Base-by-base conservation (phyloP, 1,140 invertebrate genomes). In the Danaus plexippus region DNA sequence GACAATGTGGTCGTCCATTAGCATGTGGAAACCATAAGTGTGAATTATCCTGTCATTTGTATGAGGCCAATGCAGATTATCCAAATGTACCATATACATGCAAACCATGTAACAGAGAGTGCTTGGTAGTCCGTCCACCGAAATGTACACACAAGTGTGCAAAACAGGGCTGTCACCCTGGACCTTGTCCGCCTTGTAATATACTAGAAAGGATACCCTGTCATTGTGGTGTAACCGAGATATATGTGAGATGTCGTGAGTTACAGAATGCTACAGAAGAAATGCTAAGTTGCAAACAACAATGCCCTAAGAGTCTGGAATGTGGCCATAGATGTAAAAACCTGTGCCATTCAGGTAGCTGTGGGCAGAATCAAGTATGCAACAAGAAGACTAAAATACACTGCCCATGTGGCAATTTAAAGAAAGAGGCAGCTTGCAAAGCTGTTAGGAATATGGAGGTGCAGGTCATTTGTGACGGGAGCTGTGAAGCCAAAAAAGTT, bases 21-120 rank as follows among this genome's bases (percentile, higher is more conserved):
- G 46, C 76, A 0, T 98, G 96, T 78, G 90, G 90, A 1, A 97
- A 97, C 86, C 96, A 98, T 71, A 88, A 68, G 1, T 98, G 96
- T 77, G 69, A 86, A 13, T 71, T 91, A 42, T 73, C 89, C 9
- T 98, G 96, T 79, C 96, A 98, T 74, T 69, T 82, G 11, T 90
- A 92, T 3, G 79, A 87, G 57, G 57, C 73, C 13, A 71, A 88
- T 48, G 59, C 73, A 10, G 65, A 85, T 43, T 80, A 87, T 54
- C 83, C 79, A 65, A 80, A 85, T 52, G 86, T 88, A 60, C 77
- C 70, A 58, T 73, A 59, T 49, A 63, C 71, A 52, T 97, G 96
- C 82, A 90, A 90, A 66, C 82, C 85, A 9, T 98, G 97, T 77
- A 90, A 94, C 59, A 87, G 88, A 64, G 87, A 89, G 2, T 98